phyloP scores from a whole-genome alignment of 2,888 invertebrate species.

The Serripes groenlandicus region DNA sequence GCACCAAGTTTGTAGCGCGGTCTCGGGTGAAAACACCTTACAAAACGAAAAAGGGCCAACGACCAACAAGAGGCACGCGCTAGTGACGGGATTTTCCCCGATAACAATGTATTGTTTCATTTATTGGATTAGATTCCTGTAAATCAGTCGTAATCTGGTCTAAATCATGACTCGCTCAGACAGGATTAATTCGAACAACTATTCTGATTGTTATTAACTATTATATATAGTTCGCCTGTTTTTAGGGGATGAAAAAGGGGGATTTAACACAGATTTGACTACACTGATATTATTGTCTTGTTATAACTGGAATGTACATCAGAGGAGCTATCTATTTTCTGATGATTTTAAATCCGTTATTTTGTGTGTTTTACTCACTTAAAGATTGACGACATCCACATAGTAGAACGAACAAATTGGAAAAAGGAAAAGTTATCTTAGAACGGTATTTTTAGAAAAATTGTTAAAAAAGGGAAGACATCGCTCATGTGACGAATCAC shows the following conservation, averaged over 20 bases:
- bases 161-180: slow-evolving; percentile 10
- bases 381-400: too few species aligned
- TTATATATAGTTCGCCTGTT: slow-evolving; percentile 11
- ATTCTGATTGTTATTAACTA: slow-evolving; percentile 21
- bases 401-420: too few species aligned
- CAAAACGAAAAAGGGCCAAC: slow-evolving; percentile 1
- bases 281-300: too few species aligned
- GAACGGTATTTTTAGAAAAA: too few species aligned
- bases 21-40: not conserved
- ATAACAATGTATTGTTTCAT: slow-evolving; percentile 16
- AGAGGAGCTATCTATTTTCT: too few species aligned
- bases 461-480: too few species aligned
- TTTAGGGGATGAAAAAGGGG: not conserved
- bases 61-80: not conserved
- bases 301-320: too few species aligned
- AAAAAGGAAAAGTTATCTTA: too few species aligned
- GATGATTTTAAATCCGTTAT: too few species aligned
- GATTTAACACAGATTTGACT: not conserved
- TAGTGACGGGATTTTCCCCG: slow-evolving; percentile 2
- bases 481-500: too few species aligned
- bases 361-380: too few species aligned
- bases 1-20: not conserved
- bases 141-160: slow-evolving; percentile 19
- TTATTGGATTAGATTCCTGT: slow-evolving; percentile 15
- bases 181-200: slow-evolving; percentile 14